Base-by-base conservation (phyloP, 2,113 vertebrate species). In the Otis tarda region DNA sequence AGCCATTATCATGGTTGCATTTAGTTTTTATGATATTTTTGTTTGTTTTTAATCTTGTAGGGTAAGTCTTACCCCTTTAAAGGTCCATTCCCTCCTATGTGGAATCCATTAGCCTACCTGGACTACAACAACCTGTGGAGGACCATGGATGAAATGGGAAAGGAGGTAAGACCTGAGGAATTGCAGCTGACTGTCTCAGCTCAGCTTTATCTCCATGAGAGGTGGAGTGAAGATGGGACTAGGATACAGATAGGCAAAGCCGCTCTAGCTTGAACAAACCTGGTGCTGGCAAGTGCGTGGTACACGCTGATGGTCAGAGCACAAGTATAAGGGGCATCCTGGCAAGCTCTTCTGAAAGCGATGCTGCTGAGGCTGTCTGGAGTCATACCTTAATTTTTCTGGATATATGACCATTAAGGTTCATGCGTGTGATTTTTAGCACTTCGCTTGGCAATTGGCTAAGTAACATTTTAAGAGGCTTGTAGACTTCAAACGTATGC, bases 61-160 rank as follows among this genome's bases (percentile, higher is more conserved):
- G 99, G 99, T 50, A 99, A 98, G 95, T 98, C 99, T 30, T 98
- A 99, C 93, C 94, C 98, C 2, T 99, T 99, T 96, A 99, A 96
- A 94, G 98, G 98, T n/a, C 75, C 98, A 6, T 98, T 99, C 7
- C 99, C 99, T 68, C 97, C 99, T 56, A 94, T 98, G 89, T 99
- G 99, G 99, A 99, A 99, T 97, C 99, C 99, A 6, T 56, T 99
- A 49, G 96, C 97, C 39, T 94, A 98, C 70, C 76, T 99, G 98
- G 99, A 99, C 98, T 98, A 98, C 97, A 99, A 99, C 97, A 99
- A 99, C 97, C 97, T 99, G 1, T 99, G 98, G 98, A 99, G 99
- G 94, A 99, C 98, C 3, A 98, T 99, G 97, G 99, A 99, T 95
- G 92, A 98, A 90, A 99, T 99, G 99, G 99, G 99, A 39, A 92